Conservation (phyloP, 2,797 vertebrate genomes). For the Sphaeramia orbicularis region DNA sequence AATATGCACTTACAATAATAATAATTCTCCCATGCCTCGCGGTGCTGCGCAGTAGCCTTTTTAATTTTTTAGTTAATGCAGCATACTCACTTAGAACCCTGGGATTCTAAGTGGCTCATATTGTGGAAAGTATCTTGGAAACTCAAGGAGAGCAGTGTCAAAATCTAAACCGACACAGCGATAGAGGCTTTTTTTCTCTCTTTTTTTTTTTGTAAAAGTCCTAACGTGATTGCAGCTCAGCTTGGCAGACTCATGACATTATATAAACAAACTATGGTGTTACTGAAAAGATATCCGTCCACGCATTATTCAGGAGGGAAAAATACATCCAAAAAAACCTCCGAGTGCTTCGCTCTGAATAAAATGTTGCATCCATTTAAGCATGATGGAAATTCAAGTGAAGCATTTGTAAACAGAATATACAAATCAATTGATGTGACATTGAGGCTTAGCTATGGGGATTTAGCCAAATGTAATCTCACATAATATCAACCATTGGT, state of each 20-base stretch:
- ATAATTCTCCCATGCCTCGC: conserved; percentile 19
- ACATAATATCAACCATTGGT: conserved; percentile 48
- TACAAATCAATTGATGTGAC: conserved; percentile 49
- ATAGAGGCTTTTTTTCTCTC: too few species aligned
- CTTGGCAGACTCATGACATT: background rate
- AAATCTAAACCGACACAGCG: conserved; percentile 1
- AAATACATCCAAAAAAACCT: conserved; percentile 1
- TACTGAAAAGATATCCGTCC: background rate
- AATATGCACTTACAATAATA: conserved; percentile 29
- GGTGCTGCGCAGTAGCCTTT: conserved; percentile 19
- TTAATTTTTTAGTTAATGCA: conserved; percentile 23
- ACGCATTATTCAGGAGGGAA: background rate
- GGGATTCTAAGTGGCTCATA: background rate
- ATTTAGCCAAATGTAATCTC: conserved; percentile 53
- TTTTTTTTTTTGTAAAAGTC: conserved; percentile 6
- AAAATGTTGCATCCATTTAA: conserved; percentile 30
- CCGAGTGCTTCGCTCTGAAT: conserved; percentile 11
- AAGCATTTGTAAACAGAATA: conserved; percentile 39
- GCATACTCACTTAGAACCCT: conserved; percentile 16
- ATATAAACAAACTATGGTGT: background rate
- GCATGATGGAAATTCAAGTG: conserved; percentile 37
- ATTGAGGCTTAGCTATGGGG: conserved; percentile 36
- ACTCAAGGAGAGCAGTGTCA: background rate
- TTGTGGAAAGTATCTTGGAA: conserved; percentile 11
- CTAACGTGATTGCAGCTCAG: background rate